Percentiles rank a stretch among this genome's conserved stretches.
Evolutionary conservation across 2,113 vertebrate genomes (phyloP).

Genomic region (Hydrochoerus hydrochaeris): DNA sequence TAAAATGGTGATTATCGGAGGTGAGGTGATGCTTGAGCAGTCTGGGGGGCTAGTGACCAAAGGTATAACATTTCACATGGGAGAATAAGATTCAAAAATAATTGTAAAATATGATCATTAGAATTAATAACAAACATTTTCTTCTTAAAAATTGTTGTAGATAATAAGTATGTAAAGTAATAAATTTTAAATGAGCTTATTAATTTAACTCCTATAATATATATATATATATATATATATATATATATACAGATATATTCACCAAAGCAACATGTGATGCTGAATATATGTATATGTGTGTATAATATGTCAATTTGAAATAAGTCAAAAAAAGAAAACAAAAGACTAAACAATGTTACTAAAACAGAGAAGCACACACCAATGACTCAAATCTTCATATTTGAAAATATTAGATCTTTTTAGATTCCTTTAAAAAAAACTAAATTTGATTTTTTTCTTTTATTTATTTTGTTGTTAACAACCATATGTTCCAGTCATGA

Average conservation of each 20-base stretch:
- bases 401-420: background rate
- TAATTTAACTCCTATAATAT: background rate
- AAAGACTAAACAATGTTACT: background rate
- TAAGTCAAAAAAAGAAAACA: background rate
- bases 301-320: background rate
- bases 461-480: background rate
- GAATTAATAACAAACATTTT: background rate
- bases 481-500: background rate
- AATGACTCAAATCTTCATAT: background rate
- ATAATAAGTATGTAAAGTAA: background rate
- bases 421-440: background rate
- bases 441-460: background rate
- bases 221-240: background rate
- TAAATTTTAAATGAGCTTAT: background rate
- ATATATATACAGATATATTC: background rate
- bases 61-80: background rate
- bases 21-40: accelerated
- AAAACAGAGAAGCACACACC: background rate
- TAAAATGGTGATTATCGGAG: background rate
- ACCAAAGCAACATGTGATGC: too few relatives aligned
- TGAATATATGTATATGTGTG: background rate
- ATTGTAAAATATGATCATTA: background rate
- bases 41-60: background rate
- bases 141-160: background rate
- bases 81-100: background rate